Percentiles rank a stretch among this genome's conserved stretches.
Conservation (phyloP, 2,113 vertebrate species). For the Elephas maximus region DNA sequence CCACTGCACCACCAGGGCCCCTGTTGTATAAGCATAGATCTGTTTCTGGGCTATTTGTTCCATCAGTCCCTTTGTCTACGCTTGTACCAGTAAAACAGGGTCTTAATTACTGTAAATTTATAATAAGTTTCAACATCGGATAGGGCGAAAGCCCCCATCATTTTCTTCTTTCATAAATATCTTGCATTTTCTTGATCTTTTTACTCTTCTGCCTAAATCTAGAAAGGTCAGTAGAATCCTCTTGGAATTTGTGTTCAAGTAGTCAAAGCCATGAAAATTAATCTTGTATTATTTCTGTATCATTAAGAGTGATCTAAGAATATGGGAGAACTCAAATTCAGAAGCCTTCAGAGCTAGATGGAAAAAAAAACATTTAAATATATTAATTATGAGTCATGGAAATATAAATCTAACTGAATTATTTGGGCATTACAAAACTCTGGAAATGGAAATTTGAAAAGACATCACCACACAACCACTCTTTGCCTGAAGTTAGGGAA, state of each 20-base stretch:
- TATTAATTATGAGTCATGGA: neutral
- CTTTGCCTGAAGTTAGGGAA: neutral
- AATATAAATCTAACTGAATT: neutral
- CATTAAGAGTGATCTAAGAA: constrained; percentile 22
- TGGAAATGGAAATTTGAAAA: neutral
- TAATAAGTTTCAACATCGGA: neutral
- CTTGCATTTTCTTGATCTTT: constrained; percentile 15
- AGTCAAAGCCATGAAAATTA: constrained; percentile 4
- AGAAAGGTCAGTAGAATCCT: constrained; percentile 40
- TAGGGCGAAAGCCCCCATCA: neutral
- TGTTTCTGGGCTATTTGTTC: neutral
- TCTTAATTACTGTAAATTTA: neutral
- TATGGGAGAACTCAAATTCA: neutral
- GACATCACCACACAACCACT: neutral
- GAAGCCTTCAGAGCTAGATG: neutral
- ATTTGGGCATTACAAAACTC: neutral
- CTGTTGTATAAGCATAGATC: neutral
- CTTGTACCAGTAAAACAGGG: neutral
- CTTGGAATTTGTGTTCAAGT: neutral
- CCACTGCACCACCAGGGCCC: neutral
- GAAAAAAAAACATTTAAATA: neutral
- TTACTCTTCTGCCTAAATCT: neutral
- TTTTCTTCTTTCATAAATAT: constrained; percentile 34
- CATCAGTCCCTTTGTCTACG: neutral
- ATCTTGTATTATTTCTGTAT: neutral